Base-by-base conservation (phyloP, 2,113 vertebrate species). In the Serilophus lunatus region DNA sequence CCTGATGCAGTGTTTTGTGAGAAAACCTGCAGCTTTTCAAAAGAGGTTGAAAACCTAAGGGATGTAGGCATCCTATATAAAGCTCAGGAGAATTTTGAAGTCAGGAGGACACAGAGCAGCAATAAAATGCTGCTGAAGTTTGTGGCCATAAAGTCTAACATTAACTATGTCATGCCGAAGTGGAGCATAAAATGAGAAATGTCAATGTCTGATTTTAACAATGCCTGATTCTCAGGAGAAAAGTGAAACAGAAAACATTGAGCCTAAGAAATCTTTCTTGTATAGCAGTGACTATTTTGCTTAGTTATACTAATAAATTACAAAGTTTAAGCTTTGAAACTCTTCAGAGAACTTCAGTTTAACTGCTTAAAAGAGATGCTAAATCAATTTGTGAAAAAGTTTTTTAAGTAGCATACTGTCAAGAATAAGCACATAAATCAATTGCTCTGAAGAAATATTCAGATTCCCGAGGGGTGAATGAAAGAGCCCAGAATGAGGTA, bases 51-150 rank as follows among this genome's bases (percentile, higher is more conserved):
- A 83, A 90, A 79, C 78, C n/a, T 87, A 53, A 90, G 83, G 78
- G 76, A 69, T 81, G n/a, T 86, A 82, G 29, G 64, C n/a, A 84
- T 56, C 45, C 68, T 95, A 95, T 95, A 94, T 95, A 95, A 97
- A 96, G 23, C 95, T 95, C 75, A 49, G 47, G 88, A 96, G 90
- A 87, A 94, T 95, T 91, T 72, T 91, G 47, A 86, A 91, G 72
- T 82, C 57, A 66, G 42, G 74, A 94, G 92, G 71, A 81, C 47
- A 45, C 59, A 71, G 60, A 92, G 29, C 50, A 79, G 64, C 72
- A 59, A 47, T 90, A 69, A 93, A 83, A 92, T 70, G 25, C 38
- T 90, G 44, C 68, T 63, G 53, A 94, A 90, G 38, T 94, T 86
- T 81, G 68, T 54, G 54, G 82, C 70, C 94, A 86, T 92, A 84